Conservation (phyloP, 1,140 invertebrate species). For the Lasioglossum baleicum region DNA sequence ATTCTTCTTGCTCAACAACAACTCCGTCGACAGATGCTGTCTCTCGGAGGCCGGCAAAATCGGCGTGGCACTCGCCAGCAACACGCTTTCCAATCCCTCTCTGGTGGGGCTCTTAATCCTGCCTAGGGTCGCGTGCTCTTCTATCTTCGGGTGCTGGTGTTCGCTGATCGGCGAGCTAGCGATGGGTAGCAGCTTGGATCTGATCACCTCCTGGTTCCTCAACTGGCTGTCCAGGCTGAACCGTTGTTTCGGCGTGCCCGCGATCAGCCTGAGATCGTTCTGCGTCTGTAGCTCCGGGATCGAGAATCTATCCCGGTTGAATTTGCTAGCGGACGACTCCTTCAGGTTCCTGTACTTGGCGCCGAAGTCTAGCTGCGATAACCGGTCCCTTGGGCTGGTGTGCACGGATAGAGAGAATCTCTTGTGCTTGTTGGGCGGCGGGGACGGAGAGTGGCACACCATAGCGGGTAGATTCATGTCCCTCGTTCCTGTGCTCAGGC, state of each 20-base stretch:
- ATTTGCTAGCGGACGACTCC: slow-evolving; percentile 59
- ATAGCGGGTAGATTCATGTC: slow-evolving; percentile 41
- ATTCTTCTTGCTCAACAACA: slow-evolving; percentile 16
- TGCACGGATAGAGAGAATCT: slow-evolving; percentile 61
- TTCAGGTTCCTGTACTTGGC: slow-evolving; percentile 62
- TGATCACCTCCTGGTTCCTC: slow-evolving; percentile 62
- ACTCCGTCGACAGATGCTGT: slow-evolving; percentile 53
- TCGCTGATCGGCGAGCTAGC: slow-evolving; percentile 74
- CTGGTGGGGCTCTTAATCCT: slow-evolving; percentile 57
- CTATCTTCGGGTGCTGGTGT: slow-evolving; percentile 58
- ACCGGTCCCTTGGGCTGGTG: slow-evolving; percentile 68
- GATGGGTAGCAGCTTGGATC: slow-evolving; percentile 71
- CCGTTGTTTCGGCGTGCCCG: slow-evolving; percentile 74
- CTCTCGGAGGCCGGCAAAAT: slow-evolving; percentile 67
- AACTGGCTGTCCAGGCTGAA: slow-evolving; percentile 75
- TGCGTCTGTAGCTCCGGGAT: slow-evolving; percentile 75
- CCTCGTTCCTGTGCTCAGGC: slow-evolving; percentile 57
- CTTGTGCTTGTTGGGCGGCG: slow-evolving; percentile 62
- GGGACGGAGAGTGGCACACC: slow-evolving; percentile 45
- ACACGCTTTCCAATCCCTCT: slow-evolving; percentile 68
- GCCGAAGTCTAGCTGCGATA: slow-evolving; percentile 73
- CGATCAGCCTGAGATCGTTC: slow-evolving; percentile 73
- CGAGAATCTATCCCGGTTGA: slow-evolving; percentile 74
- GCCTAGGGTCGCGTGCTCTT: slow-evolving; percentile 6
- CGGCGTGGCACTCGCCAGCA: slow-evolving; percentile 71